phyloP scores from a whole-genome alignment of 2,888 invertebrate species.

The Rhimphoctona megacephalus region DNA sequence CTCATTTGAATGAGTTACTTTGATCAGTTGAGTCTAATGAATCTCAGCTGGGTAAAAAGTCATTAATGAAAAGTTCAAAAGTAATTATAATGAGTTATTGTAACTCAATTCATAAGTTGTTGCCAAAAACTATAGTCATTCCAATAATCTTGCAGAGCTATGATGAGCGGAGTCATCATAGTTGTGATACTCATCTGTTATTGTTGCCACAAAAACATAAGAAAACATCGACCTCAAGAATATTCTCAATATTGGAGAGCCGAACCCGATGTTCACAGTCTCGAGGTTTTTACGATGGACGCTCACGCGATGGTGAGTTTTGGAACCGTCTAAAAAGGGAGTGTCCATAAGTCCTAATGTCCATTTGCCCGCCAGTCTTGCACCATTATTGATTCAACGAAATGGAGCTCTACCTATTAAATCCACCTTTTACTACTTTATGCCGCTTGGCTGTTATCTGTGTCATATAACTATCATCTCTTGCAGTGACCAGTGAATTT shows the following conservation, averaged over 20 bases:
- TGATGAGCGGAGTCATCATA: conserved; percentile 91
- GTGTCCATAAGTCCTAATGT: not conserved
- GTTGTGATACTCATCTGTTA: conserved; percentile 92
- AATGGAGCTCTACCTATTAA: not conserved
- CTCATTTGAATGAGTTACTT: too few relatives aligned
- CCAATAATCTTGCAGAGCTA: conserved; percentile 87
- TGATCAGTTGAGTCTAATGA: too few relatives aligned
- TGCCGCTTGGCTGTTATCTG: not conserved
- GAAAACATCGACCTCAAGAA: conserved; percentile 85
- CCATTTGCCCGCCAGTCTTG: not conserved
- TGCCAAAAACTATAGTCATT: not conserved
- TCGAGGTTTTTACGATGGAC: conserved; percentile 87
- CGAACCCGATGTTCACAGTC: conserved; percentile 85
- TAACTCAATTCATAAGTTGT: not conserved
- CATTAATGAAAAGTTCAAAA: not conserved
- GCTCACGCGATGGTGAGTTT: conserved; percentile 82
- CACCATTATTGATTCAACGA: conserved; percentile 17
- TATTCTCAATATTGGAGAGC: conserved; percentile 85
- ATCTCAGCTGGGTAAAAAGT: too few relatives aligned
- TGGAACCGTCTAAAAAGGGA: conserved; percentile 24
- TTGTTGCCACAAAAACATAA: conserved; percentile 88
- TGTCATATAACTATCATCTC: not conserved
- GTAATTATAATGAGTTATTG: not conserved
- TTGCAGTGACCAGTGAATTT: not conserved
- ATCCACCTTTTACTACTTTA: not conserved